Evolutionary conservation across 2,888 invertebrate species (phyloP), one percentile per base, ranked within the genome.

Genomic region (Rhynchonema sp.): DNA sequence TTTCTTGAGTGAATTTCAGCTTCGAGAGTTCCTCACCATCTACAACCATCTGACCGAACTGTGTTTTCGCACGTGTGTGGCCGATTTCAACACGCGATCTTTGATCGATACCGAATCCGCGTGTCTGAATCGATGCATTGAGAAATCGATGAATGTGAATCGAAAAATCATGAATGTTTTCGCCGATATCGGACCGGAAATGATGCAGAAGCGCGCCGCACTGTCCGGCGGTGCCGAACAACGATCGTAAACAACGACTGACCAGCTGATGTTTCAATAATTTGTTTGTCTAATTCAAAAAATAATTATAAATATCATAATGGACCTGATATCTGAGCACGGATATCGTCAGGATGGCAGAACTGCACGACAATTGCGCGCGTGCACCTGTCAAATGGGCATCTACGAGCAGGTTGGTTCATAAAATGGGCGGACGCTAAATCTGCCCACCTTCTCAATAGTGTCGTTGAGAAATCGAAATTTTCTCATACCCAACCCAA

Each of bases 301-400:
- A 30, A 13, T 27, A 55, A 20, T 29, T 62, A 61, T 29, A 17
- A 38, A 38, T 13, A 38, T 25, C 23, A 29, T 28, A 61, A 68
- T 68, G 69, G 66, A 64, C 30, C 55, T 67, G 6, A 60, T 69
- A 22, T 63, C 64, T 20, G 69, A 69, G 59, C 65, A 66, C 38
- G 69, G 69, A 13, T 67, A 62, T 61, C 71, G 72, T 25, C 57
- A 57, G 30, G 72, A 72, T 63, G 72, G 71, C n/a, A 63, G 72
- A 20, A 64, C 64, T 52, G 61, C 68, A 9, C 57, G 65, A n/a
- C 68, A 72, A 62, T 66, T 70, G 61, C 66, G 72, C 6, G 67
- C 66, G 38, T 66, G 69, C 28, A 63, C 63, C 55, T 68, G 65
- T 59, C 63, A 64, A 29, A 62, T 70, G 55, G 69, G 70, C 46